Percentiles rank a stretch among this genome's conserved stretches.
Conservation (phyloP, 2,113 vertebrate species). For the Gracilinanus agilis region DNA sequence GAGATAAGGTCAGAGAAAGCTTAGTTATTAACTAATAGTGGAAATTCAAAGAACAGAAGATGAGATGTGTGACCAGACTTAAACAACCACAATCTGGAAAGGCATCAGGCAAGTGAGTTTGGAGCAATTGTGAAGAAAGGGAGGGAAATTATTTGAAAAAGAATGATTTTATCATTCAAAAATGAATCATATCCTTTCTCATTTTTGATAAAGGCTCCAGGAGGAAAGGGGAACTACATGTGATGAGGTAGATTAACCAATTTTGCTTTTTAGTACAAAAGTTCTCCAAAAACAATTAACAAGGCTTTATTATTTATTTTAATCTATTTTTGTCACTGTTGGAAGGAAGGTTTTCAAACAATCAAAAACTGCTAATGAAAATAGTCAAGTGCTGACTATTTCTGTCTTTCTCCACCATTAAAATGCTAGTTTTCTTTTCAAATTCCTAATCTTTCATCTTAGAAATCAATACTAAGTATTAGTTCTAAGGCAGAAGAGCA, state of each 20-base stretch:
- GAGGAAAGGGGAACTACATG: neutral
- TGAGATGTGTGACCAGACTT: neutral
- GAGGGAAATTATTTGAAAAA: constrained; percentile 1
- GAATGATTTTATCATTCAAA: neutral
- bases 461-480: no score
- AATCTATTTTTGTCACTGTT: neutral
- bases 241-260: neutral
- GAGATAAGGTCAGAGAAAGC: neutral
- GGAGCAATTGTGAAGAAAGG: neutral
- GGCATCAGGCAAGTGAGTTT: neutral
- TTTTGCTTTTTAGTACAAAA: neutral
- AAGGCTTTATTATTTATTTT: neutral
- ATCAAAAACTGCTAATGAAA: neutral
- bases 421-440: neutral
- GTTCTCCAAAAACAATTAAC: neutral
- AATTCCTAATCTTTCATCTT: no score
- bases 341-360: neutral
- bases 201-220: neutral
- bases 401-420: neutral
- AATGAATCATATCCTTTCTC: neutral
- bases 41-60: neutral
- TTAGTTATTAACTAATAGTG: neutral
- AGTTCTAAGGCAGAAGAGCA: no score
- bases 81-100: neutral
- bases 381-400: neutral